These are phyloP conservation scores for Machaerirhynchus nigripectus DNA, from an alignment of 2,113 vertebrate genomes.

Conservation along the genomic window DNA sequence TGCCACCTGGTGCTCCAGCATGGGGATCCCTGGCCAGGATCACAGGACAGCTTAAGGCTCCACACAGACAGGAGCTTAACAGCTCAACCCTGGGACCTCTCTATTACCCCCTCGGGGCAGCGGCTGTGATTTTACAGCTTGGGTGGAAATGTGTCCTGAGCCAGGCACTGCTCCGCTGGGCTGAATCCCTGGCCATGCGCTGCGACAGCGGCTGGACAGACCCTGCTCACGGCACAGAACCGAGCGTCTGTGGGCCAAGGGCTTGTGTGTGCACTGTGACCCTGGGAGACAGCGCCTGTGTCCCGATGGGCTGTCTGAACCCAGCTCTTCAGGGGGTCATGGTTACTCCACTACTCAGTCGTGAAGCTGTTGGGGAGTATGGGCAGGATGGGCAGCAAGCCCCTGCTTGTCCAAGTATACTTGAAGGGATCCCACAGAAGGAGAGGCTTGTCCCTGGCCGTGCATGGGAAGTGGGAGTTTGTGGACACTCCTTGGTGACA, in stretches of 20 bases:
- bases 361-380: neutral
- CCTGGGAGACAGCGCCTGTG: no score
- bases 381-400: neutral
- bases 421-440: fast-evolving
- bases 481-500: neutral
- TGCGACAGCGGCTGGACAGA: neutral
- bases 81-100: neutral
- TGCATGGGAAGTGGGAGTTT: neutral
- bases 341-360: neutral
- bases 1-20: neutral
- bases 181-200: fast-evolving
- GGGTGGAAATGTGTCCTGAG: neutral
- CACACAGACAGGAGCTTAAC: neutral
- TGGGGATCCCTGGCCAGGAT: neutral
- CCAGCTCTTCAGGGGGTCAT: neutral
- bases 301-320: neutral
- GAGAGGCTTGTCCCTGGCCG: neutral
- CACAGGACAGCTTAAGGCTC: constrained; percentile 13
- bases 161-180: neutral
- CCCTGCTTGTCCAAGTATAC: neutral
- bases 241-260: fast-evolving
- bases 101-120: neutral
- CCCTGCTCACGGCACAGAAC: neutral
- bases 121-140: neutral
- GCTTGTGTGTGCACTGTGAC: neutral